These are phyloP conservation scores for Platysteira castanea DNA, from an alignment of 2,113 vertebrate genomes.

Conservation along the genomic window DNA sequence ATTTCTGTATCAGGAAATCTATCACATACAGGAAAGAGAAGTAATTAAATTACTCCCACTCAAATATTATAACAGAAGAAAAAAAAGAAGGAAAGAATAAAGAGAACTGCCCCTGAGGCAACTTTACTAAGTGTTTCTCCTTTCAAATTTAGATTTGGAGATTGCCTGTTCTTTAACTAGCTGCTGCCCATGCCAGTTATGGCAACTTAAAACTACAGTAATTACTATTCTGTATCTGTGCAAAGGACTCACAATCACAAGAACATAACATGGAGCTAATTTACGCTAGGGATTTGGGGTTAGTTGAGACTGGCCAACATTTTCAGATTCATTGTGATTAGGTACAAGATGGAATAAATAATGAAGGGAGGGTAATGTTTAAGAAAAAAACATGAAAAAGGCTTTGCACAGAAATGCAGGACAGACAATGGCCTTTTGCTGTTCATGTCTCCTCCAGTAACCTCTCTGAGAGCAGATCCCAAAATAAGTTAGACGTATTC, in stretches of 20 bases:
- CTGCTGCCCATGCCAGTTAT: background rate
- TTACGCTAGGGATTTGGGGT: background rate
- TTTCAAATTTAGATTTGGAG: background rate
- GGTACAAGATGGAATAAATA: background rate
- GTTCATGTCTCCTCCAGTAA: background rate
- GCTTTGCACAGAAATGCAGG: background rate
- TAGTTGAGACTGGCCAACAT: background rate
- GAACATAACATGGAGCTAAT: background rate
- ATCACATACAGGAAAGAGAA: background rate
- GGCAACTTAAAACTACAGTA: background rate
- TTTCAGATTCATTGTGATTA: background rate
- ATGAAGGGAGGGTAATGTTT: accelerated
- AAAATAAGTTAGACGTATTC: background rate
- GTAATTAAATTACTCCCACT: background rate
- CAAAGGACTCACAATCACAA: background rate
- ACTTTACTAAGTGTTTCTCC: background rate
- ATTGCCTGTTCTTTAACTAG: background rate
- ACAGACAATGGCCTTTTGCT: background rate
- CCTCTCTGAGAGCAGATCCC: background rate
- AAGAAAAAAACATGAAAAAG: background rate
- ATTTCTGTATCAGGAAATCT: background rate
- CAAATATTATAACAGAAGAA: background rate
- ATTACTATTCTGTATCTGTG: background rate
- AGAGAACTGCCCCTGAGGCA: background rate
- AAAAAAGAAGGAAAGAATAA: background rate